Evolutionary conservation across 1,140 invertebrate genomes (phyloP).

Genomic region (Latrodectus geometricus): DNA sequence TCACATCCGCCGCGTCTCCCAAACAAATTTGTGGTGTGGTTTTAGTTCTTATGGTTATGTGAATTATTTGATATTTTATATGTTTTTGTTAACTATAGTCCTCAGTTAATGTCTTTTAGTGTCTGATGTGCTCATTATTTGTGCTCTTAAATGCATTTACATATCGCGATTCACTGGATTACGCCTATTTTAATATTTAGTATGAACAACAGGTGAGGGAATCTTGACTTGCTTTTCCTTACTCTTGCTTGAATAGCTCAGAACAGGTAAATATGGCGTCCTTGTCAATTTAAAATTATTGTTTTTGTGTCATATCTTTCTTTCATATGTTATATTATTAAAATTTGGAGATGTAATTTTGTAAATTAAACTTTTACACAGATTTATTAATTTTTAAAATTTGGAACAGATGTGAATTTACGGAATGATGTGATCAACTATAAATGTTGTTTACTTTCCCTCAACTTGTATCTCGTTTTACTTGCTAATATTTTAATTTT

Average conservation of each 20-base stretch:
- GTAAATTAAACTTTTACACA: too few relatives aligned
- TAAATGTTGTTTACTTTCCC: background rate
- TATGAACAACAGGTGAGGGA: background rate
- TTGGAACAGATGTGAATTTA: background rate
- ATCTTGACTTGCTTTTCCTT: background rate
- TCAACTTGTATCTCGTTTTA: background rate
- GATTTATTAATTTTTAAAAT: too few relatives aligned
- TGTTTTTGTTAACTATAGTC: background rate
- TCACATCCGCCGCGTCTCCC: background rate
- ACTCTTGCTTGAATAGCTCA: background rate
- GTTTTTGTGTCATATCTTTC: background rate
- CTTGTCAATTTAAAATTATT: background rate
- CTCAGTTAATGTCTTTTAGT: background rate
- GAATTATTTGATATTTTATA: background rate
- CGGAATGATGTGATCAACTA: background rate
- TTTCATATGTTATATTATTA: background rate
- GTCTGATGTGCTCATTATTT: background rate
- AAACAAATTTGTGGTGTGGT: background rate
- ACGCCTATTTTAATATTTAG: background rate
- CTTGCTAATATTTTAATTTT: background rate
- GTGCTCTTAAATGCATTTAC: background rate
- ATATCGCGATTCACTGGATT: background rate
- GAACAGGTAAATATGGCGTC: conserved; percentile 1
- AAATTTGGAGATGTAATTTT: background rate
- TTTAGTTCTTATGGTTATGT: background rate